A percentile compares a stretch with the other conserved stretches of the same genome.
Evolutionary conservation across 2,113 vertebrate species (phyloP).

Genomic region (Ceratotherium simum): DNA sequence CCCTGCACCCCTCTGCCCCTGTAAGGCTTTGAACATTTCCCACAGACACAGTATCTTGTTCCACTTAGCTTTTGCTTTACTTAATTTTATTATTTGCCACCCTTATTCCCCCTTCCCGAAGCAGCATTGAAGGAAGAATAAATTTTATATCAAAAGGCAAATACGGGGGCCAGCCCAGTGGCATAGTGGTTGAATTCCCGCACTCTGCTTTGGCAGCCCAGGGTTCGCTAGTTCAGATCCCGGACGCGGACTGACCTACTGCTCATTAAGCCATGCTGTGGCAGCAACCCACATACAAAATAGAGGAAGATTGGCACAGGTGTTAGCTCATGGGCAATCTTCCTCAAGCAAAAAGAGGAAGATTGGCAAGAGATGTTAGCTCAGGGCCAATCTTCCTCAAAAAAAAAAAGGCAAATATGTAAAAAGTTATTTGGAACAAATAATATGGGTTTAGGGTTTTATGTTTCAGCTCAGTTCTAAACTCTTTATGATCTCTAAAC

Average conservation of each 20-base stretch:
- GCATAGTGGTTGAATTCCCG: no score
- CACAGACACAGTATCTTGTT: neutral
- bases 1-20: no score
- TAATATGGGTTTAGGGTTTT: neutral
- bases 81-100: neutral
- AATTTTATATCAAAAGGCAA: neutral
- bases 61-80: neutral
- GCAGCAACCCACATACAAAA: no score
- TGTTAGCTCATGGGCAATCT: no score
- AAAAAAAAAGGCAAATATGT: neutral
- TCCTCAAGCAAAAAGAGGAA: no score
- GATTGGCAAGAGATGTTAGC: no score
- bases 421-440: conserved; percentile 8
- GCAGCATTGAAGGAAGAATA: neutral
- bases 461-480: neutral
- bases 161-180: neutral
- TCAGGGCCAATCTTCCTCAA: no score
- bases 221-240: no score
- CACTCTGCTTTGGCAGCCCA: no score
- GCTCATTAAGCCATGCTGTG: no score
- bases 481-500: neutral
- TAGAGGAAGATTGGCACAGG: no score
- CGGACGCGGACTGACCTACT: no score
- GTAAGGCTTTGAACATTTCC: neutral
- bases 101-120: neutral